Evolutionary conservation across 2,797 vertebrate genomes (phyloP), one percentile per base, ranked within the genome.

Genomic region (Paedocypris micromegethes): DNA sequence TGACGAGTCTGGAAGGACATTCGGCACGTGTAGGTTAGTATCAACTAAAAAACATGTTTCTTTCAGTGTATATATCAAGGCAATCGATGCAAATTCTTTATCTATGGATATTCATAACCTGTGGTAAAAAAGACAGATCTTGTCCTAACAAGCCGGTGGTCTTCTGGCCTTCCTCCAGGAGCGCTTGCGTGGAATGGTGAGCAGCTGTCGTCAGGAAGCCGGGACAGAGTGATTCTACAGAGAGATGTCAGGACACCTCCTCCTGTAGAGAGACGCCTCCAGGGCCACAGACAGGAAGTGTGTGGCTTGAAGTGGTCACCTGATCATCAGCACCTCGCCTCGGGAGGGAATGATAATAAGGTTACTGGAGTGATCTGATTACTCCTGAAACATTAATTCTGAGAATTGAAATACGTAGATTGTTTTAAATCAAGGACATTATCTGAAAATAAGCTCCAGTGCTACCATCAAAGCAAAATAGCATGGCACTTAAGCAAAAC

Each of bases 271-370:
- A 85, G 90, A 71, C 79, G 90, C 76, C 83, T 92, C 41, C 91
- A 92, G 75, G 91, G 91, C 41, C 91, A 92, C 85, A 79, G 91
- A 38, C 91, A 92, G 64, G 91, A 92, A 79, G 91, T 92, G 72
- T 92, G 91, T 2, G 91, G 91, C 5, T 87, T 92, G 37, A 92
- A 92, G 74, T 92, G 91, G 91, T 91, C 90, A 9, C 90, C 91
- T 0, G 91, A 92, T 81, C 91, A 92, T 82, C 91, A 92, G 84
- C 91, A 91, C 77, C 87, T 92, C 0, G 91, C 91, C 1, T 92
- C 91, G 0, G 90, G 91, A 55, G 91, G 91, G 80, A 92, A 92
- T 38, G 91, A 92, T 83, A 92, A 92, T 86, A 92, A 92, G 84
- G 91, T 90, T 76, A 77, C 70, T 38, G 42, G 42, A 48, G 23